These are phyloP conservation scores for Leptosomus discolor DNA, from an alignment of 2,113 vertebrate genomes.

Conservation along the genomic window DNA sequence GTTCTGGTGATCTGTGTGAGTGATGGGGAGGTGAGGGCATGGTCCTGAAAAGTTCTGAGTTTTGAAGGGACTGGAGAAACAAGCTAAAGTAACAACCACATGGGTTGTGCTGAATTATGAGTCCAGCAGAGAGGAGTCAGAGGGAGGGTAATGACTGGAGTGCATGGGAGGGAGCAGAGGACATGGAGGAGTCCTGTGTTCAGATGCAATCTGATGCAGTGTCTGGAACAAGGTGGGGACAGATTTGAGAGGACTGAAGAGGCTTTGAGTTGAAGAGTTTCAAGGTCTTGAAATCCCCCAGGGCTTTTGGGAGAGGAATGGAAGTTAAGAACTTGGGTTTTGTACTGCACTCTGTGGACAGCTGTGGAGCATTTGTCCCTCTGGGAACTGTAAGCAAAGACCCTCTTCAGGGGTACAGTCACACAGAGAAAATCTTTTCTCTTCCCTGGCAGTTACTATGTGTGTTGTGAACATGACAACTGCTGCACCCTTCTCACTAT, in stretches of 20 bases:
- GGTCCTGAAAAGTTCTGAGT: neutral
- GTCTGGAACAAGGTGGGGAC: neutral
- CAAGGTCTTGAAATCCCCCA: neutral
- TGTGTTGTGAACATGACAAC: neutral
- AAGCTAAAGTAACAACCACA: neutral
- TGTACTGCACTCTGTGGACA: neutral
- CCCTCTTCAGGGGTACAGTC: neutral
- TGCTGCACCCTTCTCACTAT: neutral
- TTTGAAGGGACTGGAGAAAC: neutral
- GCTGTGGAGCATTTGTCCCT: neutral
- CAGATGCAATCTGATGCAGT: neutral
- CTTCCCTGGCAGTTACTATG: neutral
- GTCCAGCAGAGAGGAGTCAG: neutral
- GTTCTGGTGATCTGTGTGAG: neutral
- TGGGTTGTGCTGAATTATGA: neutral
- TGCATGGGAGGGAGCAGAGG: rapidly evolving
- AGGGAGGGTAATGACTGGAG: neutral
- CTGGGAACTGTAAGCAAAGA: neutral
- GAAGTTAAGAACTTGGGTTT: neutral
- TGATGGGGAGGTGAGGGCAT: neutral
- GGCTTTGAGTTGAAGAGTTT: neutral
- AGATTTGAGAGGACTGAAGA: neutral
- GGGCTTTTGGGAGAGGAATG: neutral
- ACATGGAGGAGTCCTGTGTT: neutral
- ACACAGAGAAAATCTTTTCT: neutral